A percentile compares a stretch with the other conserved stretches of the same genome.
Evolutionary conservation across 1,140 invertebrate genomes (phyloP).

Genomic region (Tetramorium alpestre): DNA sequence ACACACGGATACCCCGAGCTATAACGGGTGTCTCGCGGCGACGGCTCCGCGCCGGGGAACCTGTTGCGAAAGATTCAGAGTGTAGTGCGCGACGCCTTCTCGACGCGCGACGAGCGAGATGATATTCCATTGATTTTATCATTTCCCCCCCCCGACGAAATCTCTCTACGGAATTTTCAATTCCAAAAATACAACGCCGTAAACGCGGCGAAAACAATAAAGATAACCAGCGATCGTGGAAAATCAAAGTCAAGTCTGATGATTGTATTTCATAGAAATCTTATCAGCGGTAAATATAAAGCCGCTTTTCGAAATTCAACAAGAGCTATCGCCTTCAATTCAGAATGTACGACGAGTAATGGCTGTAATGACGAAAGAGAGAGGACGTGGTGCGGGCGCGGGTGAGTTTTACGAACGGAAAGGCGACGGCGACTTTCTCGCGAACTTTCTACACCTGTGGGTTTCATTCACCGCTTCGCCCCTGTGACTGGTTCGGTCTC

Average conservation of each 20-base stretch:
- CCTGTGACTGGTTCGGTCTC: slow-evolving; percentile 56
- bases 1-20: background rate
- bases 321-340: background rate
- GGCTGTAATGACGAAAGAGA: slow-evolving; percentile 12
- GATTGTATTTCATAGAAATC: background rate
- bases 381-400: background rate
- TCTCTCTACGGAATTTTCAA: background rate
- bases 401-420: slow-evolving; percentile 74
- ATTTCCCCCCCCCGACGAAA: background rate
- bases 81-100: background rate
- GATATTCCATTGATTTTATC: background rate
- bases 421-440: slow-evolving; percentile 80
- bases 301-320: background rate
- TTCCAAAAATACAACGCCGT: background rate
- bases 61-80: background rate
- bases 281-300: no score
- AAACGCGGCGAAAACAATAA: background rate
- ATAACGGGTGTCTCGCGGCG: slow-evolving; percentile 36
- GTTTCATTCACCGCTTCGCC: slow-evolving; percentile 79
- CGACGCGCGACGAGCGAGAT: background rate
- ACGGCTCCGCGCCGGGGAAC: background rate
- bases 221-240: background rate
- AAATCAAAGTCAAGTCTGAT: background rate
- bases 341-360: background rate
- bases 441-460: slow-evolving; percentile 81